A percentile compares a stretch with the other conserved stretches of the same genome.
Evolutionary conservation across 2,113 vertebrate species (phyloP).

Genomic region (Triplophysa dalaica): DNA sequence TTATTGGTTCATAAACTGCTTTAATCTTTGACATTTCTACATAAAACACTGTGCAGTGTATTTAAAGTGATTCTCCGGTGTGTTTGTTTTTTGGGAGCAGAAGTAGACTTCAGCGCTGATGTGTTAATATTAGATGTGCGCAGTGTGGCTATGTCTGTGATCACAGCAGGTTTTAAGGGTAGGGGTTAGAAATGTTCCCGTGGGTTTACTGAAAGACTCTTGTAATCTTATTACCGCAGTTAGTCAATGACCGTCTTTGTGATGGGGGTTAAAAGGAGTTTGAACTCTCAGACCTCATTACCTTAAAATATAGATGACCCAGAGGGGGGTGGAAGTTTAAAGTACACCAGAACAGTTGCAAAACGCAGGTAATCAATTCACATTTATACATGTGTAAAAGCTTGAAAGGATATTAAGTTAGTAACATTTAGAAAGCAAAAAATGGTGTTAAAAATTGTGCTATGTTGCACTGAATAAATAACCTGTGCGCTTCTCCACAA

Average conservation of each 20-base stretch:
- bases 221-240: constrained; percentile 24
- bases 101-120: not conserved
- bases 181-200: constrained; percentile 15
- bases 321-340: not conserved
- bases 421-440: too few relatives aligned
- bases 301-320: not conserved
- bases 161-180: constrained; percentile 19
- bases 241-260: constrained; percentile 22
- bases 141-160: constrained; percentile 16
- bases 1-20: not conserved
- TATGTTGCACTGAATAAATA: too few relatives aligned
- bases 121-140: constrained; percentile 11
- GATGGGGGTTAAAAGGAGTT: not conserved
- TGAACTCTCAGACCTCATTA: not conserved
- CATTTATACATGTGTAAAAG: not conserved
- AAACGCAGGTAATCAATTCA: not conserved
- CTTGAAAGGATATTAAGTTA: too few relatives aligned
- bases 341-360: not conserved
- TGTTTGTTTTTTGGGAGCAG: not conserved
- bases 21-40: constrained; percentile 6
- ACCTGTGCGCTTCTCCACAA: too few relatives aligned
- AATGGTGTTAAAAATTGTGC: too few relatives aligned
- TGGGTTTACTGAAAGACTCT: not conserved
- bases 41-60: not conserved
- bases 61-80: not conserved